Evolutionary conservation across 2,113 vertebrate species (phyloP).

Genomic region (Gobiocypris rarus): DNA sequence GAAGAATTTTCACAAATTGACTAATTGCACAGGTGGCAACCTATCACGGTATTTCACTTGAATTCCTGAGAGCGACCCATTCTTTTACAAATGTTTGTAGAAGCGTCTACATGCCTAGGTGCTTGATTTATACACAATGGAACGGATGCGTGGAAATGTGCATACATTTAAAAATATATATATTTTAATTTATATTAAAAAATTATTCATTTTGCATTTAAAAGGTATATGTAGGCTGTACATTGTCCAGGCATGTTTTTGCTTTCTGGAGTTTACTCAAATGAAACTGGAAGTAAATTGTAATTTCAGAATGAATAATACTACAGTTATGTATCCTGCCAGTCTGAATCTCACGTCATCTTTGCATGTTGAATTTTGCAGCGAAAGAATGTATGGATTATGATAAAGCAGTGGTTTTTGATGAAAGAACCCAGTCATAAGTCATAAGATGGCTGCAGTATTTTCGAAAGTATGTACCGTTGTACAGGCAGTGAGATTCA

Average conservation of each 20-base stretch:
- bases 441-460: background rate
- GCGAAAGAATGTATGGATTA: background rate
- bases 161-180: too few relatives aligned
- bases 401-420: background rate
- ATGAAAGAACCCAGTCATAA: background rate
- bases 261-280: background rate
- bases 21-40: too few relatives aligned
- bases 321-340: background rate
- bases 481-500: background rate
- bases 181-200: too few relatives aligned
- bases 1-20: too few relatives aligned
- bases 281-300: background rate
- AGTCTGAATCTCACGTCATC: background rate
- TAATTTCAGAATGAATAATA: background rate
- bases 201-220: too few relatives aligned
- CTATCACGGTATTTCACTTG: too few relatives aligned
- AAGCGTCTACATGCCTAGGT: too few relatives aligned
- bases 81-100: too few relatives aligned
- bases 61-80: too few relatives aligned
- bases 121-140: too few relatives aligned
- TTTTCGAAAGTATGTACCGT: background rate
- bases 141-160: too few relatives aligned
- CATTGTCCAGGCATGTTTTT: background rate
- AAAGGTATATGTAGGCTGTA: background rate
- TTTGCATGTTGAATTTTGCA: background rate